Evolutionary conservation across 2,888 invertebrate species (phyloP).

Genomic region (Melanotus villosus): DNA sequence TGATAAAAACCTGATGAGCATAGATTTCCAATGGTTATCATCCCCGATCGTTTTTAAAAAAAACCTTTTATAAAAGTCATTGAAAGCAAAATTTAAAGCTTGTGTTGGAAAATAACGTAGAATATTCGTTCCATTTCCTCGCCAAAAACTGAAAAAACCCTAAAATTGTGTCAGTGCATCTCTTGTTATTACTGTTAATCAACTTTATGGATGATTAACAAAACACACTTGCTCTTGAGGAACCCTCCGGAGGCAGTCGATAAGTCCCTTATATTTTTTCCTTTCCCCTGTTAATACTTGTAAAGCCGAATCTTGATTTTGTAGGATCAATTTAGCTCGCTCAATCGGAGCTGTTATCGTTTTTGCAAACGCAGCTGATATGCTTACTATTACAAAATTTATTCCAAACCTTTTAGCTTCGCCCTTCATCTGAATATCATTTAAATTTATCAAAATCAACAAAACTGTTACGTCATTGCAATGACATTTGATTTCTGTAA

Average conservation of each 20-base stretch:
- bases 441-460: not conserved
- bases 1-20: slow-evolving; percentile 35
- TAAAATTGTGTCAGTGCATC: slow-evolving; percentile 4
- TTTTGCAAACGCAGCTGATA: slow-evolving; percentile 48
- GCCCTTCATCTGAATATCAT: not conserved
- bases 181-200: not conserved
- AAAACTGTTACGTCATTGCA: not conserved
- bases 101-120: slow-evolving; percentile 50
- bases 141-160: slow-evolving; percentile 50
- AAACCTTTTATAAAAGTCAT: slow-evolving; percentile 36
- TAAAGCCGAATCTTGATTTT: slow-evolving; percentile 50
- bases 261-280: slow-evolving; percentile 41
- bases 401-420: slow-evolving; percentile 32
- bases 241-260: slow-evolving; percentile 45
- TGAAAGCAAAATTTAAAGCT: slow-evolving; percentile 51
- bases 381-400: slow-evolving; percentile 46
- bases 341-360: slow-evolving; percentile 51
- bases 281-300: slow-evolving; percentile 49
- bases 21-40: not conserved
- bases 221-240: slow-evolving; percentile 53
- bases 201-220: too few relatives aligned
- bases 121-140: slow-evolving; percentile 51
- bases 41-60: not conserved
- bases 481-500: not conserved
- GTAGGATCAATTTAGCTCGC: slow-evolving; percentile 51